A percentile compares a stretch with the other conserved stretches of the same genome.
Conservation (phyloP, 1,140 invertebrate genomes). For the Drosophila busckii region DNA sequence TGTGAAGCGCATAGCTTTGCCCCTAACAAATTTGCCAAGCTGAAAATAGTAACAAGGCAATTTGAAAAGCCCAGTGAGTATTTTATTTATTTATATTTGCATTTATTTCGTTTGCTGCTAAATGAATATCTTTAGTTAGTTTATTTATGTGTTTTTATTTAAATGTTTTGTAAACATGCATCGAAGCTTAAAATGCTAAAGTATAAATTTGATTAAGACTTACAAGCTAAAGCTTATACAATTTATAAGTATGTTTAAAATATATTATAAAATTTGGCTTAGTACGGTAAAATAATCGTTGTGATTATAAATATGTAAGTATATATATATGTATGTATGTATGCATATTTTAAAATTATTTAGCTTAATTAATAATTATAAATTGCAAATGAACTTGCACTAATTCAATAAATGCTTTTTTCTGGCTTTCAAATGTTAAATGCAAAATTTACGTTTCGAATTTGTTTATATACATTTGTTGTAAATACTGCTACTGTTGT, state of each 20-base stretch:
- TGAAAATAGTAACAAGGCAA: too few relatives aligned
- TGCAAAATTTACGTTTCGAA: too few relatives aligned
- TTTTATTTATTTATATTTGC: constrained; percentile 20
- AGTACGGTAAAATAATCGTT: constrained; percentile 47
- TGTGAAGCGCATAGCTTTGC: constrained; percentile 53
- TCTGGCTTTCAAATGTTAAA: too few relatives aligned
- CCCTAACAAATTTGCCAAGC: constrained; percentile 62
- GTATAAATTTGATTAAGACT: constrained; percentile 56
- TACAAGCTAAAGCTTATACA: constrained; percentile 20
- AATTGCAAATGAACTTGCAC: constrained; percentile 5
- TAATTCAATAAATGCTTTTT: constrained; percentile 69
- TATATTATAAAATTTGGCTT: constrained; percentile 45
- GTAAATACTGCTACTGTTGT: constrained; percentile 56
- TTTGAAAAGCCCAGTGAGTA: constrained; percentile 8
- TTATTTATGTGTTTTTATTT: constrained; percentile 61
- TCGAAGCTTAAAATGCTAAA: constrained; percentile 69
- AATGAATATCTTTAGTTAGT: constrained; percentile 21
- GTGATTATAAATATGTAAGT: constrained; percentile 23
- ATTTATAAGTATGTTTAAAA: constrained; percentile 24
- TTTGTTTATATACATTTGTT: constrained; percentile 61
- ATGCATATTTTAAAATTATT: constrained; percentile 19
- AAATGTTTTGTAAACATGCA: constrained; percentile 77
- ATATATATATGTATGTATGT: neutral
- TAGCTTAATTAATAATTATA: constrained; percentile 7
- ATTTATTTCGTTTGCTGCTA: constrained; percentile 14